These are phyloP conservation scores for Pachyramphus minor DNA, from an alignment of 2,113 vertebrate genomes.

Conservation along the genomic window DNA sequence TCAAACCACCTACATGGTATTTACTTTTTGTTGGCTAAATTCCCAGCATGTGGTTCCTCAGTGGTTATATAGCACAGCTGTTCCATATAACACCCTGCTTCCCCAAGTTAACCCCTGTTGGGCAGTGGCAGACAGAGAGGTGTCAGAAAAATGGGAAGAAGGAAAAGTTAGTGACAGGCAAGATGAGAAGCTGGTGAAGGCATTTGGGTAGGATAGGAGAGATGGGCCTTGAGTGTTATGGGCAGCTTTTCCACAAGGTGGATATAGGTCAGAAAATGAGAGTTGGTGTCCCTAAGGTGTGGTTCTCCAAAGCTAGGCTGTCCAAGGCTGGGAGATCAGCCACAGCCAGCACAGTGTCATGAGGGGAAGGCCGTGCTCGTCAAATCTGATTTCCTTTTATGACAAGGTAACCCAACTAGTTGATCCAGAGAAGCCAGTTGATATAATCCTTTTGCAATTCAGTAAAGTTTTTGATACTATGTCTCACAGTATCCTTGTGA, in stretches of 20 bases:
- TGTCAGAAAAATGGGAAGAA: background rate
- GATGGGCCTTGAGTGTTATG: background rate
- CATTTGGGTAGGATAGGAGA: background rate
- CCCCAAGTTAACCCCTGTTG: background rate
- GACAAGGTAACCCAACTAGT: background rate
- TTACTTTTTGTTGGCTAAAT: background rate
- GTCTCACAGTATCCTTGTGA: background rate
- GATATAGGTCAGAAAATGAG: background rate
- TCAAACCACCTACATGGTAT: background rate
- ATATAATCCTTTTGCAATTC: background rate
- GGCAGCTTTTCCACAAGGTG: fast-evolving
- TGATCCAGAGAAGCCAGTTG: background rate
- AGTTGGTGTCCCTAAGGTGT: fast-evolving
- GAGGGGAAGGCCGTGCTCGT: background rate
- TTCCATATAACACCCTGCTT: background rate
- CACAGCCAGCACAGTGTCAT: background rate
- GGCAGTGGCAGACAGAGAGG: fast-evolving
- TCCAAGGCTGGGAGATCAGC: background rate
- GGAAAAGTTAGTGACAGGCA: background rate
- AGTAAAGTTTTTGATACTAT: background rate
- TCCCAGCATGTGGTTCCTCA: background rate
- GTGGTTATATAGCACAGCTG: background rate
- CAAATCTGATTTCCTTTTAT: background rate
- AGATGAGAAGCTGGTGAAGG: background rate
- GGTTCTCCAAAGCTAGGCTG: background rate